phyloP scores from a whole-genome alignment of 2,888 invertebrate species.

The Ichneumon xanthorius region DNA sequence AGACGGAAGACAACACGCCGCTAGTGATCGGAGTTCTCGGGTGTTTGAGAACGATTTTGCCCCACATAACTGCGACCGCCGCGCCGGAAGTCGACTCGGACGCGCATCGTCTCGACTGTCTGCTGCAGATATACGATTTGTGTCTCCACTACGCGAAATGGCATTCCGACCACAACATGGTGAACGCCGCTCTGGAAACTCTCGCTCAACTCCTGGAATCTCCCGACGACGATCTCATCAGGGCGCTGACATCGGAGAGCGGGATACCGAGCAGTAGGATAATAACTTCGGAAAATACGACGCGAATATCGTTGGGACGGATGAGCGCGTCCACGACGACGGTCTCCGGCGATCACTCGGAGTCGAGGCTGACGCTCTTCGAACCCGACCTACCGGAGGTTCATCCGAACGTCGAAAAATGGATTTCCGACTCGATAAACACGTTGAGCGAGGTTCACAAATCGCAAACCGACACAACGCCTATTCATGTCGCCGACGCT shows the following conservation, averaged over 20 bases:
- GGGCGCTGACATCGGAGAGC: slow-evolving; percentile 84
- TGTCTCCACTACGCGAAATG: slow-evolving; percentile 89
- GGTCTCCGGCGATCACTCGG: slow-evolving; percentile 73
- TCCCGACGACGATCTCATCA: slow-evolving; percentile 84
- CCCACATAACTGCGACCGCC: slow-evolving; percentile 84
- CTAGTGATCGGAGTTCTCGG: slow-evolving; percentile 89
- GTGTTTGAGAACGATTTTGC: slow-evolving; percentile 88
- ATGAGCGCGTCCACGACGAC: slow-evolving; percentile 76
- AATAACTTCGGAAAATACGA: slow-evolving; percentile 64
- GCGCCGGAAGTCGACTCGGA: slow-evolving; percentile 72
- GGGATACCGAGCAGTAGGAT: slow-evolving; percentile 83
- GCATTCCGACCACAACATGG: slow-evolving; percentile 93
- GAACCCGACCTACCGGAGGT: slow-evolving; percentile 78
- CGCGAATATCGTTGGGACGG: slow-evolving; percentile 57
- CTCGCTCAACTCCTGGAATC: slow-evolving; percentile 86
- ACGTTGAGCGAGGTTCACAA: slow-evolving; percentile 66
- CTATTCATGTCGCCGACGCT: slow-evolving; percentile 38
- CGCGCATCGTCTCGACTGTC: slow-evolving; percentile 74
- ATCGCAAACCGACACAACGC: slow-evolving; percentile 44
- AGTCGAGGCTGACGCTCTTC: slow-evolving; percentile 75
- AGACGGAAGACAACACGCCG: slow-evolving; percentile 76
- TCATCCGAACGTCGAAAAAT: slow-evolving; percentile 78
- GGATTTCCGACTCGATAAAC: slow-evolving; percentile 77
- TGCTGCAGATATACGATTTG: slow-evolving; percentile 90
- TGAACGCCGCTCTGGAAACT: slow-evolving; percentile 93